Evolutionary conservation across 2,888 invertebrate species (phyloP), one percentile per base, ranked within the genome.

Genomic region (Caenorhabditis zanzibari): DNA sequence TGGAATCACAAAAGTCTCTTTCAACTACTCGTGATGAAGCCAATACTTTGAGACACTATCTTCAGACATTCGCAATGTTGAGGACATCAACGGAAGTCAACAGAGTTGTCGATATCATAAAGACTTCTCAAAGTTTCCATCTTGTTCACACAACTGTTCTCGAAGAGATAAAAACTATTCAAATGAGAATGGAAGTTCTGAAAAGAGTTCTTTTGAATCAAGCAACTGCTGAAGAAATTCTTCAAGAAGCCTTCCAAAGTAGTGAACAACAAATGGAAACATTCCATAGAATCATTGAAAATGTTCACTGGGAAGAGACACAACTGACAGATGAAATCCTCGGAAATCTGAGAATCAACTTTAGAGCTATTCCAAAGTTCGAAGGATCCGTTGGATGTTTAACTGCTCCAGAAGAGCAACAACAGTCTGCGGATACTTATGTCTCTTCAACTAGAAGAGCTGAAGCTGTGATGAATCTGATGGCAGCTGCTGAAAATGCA

Each of bases 201-300:
- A 80, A 80, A 28, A 64, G 66, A 66, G 79, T 72, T 35, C 22
- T 72, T 47, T 22, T 72, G 66, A 80, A 80, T 12, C 72, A 72
- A 16, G 47, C 56, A 16, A 58, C 64, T 0, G 72, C 79, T 14
- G 79, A 80, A 58, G 79, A 80, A 14, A 63, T 80, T 16, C 72
- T 80, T n/a, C 79, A 72, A 38, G 79, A 72, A 38, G 79, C 79
- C 4, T 80, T 80, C 72, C 79, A 72, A 44, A 80, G 58, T 28
- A 80, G 64, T 49, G 79, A 80, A 22, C 72, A 80, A 58, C 79
- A 80, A 58, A 80, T 72, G 71, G 79, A 80, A 28, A 66, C 72
- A 7, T 80, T 80, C 79, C 79, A 80, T 24, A 32, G 72, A 47
- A 66, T 80, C 26, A 38, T 80, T 16, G 71, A 80, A 19, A 80